phyloP scores from a whole-genome alignment of 2,113 vertebrate species.

The Bubo blakistoni region DNA sequence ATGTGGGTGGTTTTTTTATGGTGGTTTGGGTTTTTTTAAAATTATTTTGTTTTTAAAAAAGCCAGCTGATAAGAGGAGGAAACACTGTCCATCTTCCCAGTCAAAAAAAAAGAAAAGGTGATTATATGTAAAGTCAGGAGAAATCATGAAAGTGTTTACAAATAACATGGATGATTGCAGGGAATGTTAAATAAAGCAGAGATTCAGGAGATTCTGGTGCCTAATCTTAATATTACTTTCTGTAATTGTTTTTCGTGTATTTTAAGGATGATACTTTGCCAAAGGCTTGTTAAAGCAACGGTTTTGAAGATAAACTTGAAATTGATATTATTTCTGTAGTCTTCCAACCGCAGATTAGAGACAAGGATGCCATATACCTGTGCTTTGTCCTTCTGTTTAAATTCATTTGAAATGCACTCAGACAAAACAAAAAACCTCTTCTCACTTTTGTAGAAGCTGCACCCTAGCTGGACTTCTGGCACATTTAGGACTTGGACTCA shows the following conservation, averaged over 20 bases:
- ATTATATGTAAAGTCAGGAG: neutral
- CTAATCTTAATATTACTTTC: neutral
- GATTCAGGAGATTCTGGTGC: neutral
- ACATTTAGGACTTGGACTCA: neutral
- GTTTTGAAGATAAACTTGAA: neutral
- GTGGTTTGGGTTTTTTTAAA: no score
- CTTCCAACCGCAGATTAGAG: neutral
- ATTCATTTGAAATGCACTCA: neutral
- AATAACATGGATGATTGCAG: neutral
- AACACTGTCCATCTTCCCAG: neutral
- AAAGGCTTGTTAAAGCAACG: neutral
- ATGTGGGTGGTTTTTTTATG: rapidly evolving
- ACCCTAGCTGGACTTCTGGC: neutral
- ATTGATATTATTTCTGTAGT: neutral
- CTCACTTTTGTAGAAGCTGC: neutral
- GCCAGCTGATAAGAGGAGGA: neutral
- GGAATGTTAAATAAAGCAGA: neutral
- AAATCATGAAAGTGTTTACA: neutral
- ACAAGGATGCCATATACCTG: rapidly evolving
- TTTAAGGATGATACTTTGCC: neutral
- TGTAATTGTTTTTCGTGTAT: neutral
- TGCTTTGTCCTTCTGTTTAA: neutral
- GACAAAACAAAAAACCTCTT: neutral
- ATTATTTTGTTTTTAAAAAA: neutral
- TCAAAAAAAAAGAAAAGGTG: neutral